Evolutionary conservation across 2,113 vertebrate species (phyloP).

Genomic region (Paramisgurnus dabryanus): DNA sequence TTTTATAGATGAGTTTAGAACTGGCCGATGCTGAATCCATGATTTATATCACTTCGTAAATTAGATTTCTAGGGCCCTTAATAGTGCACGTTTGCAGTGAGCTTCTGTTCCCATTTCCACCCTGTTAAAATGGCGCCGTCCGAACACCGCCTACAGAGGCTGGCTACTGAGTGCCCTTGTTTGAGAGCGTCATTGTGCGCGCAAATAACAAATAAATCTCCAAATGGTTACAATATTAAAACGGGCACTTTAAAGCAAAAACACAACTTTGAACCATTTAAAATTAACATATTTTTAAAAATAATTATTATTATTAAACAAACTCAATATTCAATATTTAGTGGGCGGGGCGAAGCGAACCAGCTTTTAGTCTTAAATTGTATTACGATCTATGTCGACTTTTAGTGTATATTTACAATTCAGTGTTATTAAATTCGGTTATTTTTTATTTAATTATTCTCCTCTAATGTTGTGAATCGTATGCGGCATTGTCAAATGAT

Average conservation of each 20-base stretch:
- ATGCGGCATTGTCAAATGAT: neutral
- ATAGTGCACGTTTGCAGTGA: slow-evolving; percentile 47
- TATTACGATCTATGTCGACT: too few species aligned
- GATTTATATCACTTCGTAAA: slow-evolving; percentile 43
- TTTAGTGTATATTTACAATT: too few species aligned
- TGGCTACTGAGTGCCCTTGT: slow-evolving; percentile 26
- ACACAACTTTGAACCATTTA: neutral
- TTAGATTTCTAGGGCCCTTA: slow-evolving; percentile 52
- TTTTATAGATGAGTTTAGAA: slow-evolving; percentile 53
- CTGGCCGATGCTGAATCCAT: slow-evolving; percentile 39
- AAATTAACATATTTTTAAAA: neutral
- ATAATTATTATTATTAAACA: too few species aligned
- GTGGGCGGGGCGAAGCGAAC: neutral
- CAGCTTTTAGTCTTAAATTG: too few species aligned
- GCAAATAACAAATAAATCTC: neutral
- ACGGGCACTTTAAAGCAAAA: neutral
- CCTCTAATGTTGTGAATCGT: too few species aligned
- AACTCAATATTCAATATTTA: too few species aligned
- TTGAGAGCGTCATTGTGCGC: neutral
- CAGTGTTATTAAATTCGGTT: too few species aligned
- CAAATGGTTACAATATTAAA: neutral
- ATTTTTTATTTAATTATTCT: too few species aligned
- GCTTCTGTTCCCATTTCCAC: slow-evolving; percentile 29
- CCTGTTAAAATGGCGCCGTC: slow-evolving; percentile 23
- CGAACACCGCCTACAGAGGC: slow-evolving; percentile 15